phyloP scores from a whole-genome alignment of 2,113 vertebrate genomes.

The Arothron firmamentum region DNA sequence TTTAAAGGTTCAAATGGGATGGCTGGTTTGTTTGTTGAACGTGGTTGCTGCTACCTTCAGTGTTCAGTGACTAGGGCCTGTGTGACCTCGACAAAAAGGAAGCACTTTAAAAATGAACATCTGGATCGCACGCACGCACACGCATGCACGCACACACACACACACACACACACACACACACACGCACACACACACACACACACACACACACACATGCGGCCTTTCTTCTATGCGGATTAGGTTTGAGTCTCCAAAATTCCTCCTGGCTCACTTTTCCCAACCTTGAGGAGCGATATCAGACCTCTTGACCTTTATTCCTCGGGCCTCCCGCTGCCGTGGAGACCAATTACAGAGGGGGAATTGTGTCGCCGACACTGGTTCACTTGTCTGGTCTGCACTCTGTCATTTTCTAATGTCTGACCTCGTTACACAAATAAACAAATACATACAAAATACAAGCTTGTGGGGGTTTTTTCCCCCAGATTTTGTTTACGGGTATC shows the following conservation, averaged over 20 bases:
- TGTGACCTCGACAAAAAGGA: slow-evolving; percentile 59
- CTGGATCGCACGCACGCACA: not conserved
- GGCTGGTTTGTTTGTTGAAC: slow-evolving; percentile 44
- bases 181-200: slow-evolving; percentile 11
- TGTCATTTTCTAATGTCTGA: not conserved
- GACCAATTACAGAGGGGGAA: slow-evolving; percentile 25
- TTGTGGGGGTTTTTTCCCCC: not conserved
- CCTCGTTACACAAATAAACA: slow-evolving; percentile 9
- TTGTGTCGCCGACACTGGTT: slow-evolving; percentile 25
- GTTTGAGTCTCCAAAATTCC: slow-evolving; percentile 19
- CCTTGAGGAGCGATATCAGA: slow-evolving; percentile 29
- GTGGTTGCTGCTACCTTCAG: slow-evolving; percentile 48
- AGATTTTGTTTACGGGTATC: slow-evolving; percentile 5
- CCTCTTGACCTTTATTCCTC: slow-evolving; percentile 25
- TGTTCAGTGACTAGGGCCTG: slow-evolving; percentile 26
- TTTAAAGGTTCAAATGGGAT: slow-evolving; percentile 43
- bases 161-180: slow-evolving; percentile 5
- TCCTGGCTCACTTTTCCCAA: slow-evolving; percentile 20
- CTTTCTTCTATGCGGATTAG: slow-evolving; percentile 15
- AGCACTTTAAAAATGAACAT: slow-evolving; percentile 58
- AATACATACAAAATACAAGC: not conserved
- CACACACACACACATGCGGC: slow-evolving; percentile 4
- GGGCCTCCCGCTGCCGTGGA: slow-evolving; percentile 13
- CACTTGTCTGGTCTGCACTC: slow-evolving; percentile 5
- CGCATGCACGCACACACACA: slow-evolving; percentile 4